A percentile compares a stretch with the other conserved stretches of the same genome.
These are phyloP conservation scores for Drosophila stalkeri DNA, from an alignment of 2,888 invertebrate species.

Conservation along the genomic window DNA sequence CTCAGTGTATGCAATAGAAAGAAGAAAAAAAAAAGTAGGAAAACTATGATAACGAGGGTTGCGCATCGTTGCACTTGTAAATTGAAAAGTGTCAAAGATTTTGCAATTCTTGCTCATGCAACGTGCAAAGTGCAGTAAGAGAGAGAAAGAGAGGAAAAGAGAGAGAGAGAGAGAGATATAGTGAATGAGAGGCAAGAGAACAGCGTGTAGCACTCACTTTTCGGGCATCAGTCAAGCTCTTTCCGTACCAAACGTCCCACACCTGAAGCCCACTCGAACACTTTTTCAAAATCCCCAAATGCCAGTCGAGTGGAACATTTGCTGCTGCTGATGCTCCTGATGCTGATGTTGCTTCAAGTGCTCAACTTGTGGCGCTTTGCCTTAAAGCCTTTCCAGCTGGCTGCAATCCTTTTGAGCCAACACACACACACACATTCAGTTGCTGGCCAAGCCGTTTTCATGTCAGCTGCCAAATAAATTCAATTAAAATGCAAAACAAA, in stretches of 20 bases:
- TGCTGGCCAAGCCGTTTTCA: conserved; percentile 35
- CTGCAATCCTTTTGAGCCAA: conserved; percentile 39
- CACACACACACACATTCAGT: conserved; percentile 3
- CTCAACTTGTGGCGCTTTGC: conserved; percentile 20
- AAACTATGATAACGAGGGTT: conserved; percentile 32
- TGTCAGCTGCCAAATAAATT: conserved; percentile 69
- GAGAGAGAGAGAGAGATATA: background rate
- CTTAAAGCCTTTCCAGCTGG: conserved; percentile 39
- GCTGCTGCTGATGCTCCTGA: conserved; percentile 7
- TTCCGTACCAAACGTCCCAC: conserved; percentile 1
- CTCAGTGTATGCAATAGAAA: conserved; percentile 24
- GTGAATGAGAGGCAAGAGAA: background rate
- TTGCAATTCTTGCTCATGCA: conserved; percentile 39
- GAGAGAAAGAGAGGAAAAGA: background rate
- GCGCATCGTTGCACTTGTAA: conserved; percentile 57
- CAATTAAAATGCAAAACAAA: conserved; percentile 76
- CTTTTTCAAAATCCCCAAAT: conserved; percentile 13
- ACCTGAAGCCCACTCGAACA: conserved; percentile 23
- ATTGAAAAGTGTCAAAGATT: conserved; percentile 61
- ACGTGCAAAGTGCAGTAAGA: conserved; percentile 27
- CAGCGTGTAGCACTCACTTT: conserved; percentile 34
- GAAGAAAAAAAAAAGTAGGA: background rate
- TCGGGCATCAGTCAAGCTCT: conserved; percentile 15
- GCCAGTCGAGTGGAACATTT: conserved; percentile 24
- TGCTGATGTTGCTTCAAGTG: conserved; percentile 13